These are phyloP conservation scores for Dascillus cervinus DNA, from an alignment of 2,888 invertebrate genomes.

Conservation along the genomic window DNA sequence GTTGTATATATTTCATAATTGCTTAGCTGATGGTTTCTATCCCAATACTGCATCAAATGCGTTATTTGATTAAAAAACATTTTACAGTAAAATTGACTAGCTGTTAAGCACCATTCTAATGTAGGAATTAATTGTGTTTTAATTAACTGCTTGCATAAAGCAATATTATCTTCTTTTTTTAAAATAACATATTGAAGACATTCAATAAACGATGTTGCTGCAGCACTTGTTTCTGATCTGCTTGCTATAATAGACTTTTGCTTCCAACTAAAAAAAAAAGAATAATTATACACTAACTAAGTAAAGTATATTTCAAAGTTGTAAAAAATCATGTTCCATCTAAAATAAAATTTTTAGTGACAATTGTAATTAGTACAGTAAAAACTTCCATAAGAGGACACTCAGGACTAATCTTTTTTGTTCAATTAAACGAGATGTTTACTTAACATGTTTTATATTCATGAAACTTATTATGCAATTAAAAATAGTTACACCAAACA, in stretches of 20 bases:
- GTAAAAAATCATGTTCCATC: too few relatives aligned
- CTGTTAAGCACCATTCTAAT: conserved; percentile 44
- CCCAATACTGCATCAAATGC: conserved; percentile 50
- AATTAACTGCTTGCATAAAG: conserved; percentile 41
- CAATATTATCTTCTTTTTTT: conserved; percentile 42
- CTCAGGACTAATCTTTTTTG: too few relatives aligned
- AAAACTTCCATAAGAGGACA: too few relatives aligned
- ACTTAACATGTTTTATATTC: too few relatives aligned
- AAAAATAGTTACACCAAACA: too few relatives aligned
- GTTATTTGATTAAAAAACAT: conserved; percentile 46
- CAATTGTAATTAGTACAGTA: too few relatives aligned
- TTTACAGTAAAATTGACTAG: conserved; percentile 38
- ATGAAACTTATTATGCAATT: too few relatives aligned
- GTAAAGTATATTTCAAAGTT: too few relatives aligned
- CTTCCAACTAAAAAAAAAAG: conserved; percentile 47
- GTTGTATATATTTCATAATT: conserved; percentile 35
- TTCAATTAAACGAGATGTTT: too few relatives aligned
- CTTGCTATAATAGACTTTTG: conserved; percentile 52
- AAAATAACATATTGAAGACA: conserved; percentile 60
- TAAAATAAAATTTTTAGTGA: not conserved
- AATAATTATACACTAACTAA: too few relatives aligned
- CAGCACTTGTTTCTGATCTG: conserved; percentile 59
- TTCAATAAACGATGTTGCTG: conserved; percentile 63
- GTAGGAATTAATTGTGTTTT: conserved; percentile 41
- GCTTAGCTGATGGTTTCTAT: conserved; percentile 39